Percentiles rank a stretch among this genome's conserved stretches.
phyloP scores from a whole-genome alignment of 2,797 vertebrate species.

The Neostethus bicornis region DNA sequence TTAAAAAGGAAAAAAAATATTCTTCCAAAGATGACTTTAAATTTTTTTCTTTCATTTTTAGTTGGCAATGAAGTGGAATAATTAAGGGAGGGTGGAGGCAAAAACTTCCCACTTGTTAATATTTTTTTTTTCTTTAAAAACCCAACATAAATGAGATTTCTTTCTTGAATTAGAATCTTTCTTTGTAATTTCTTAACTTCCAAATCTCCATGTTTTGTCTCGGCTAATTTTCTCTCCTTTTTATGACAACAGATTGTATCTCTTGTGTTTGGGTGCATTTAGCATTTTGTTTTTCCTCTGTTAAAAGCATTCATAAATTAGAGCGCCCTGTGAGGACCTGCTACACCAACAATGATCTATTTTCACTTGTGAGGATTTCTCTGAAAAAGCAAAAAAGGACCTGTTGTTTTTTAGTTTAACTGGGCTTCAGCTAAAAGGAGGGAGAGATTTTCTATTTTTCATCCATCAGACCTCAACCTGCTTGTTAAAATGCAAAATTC shows the following conservation, averaged over 20 bases:
- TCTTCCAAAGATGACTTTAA: slow-evolving; percentile 84
- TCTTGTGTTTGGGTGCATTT: slow-evolving; percentile 81
- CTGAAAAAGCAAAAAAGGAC: slow-evolving; percentile 72
- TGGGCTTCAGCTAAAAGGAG: slow-evolving; percentile 56
- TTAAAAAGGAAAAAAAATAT: slow-evolving; percentile 74
- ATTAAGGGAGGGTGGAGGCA: slow-evolving; percentile 57
- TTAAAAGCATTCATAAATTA: slow-evolving; percentile 63
- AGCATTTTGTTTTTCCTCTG: slow-evolving; percentile 73
- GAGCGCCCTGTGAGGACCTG: slow-evolving; percentile 67
- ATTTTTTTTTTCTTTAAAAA: slow-evolving; percentile 49
- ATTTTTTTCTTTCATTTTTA: slow-evolving; percentile 73
- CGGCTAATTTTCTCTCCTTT: slow-evolving; percentile 56
- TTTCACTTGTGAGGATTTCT: slow-evolving; percentile 72
- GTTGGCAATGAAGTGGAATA: slow-evolving; percentile 67
- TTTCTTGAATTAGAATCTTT: slow-evolving; percentile 61
- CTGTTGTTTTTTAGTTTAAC: slow-evolving; percentile 74
- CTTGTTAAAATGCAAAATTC: too few species aligned
- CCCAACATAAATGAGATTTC: slow-evolving; percentile 64
- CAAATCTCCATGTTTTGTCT: slow-evolving; percentile 63
- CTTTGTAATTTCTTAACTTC: slow-evolving; percentile 66
- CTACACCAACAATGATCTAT: slow-evolving; percentile 62
- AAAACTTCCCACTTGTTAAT: slow-evolving; percentile 38
- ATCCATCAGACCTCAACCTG: slow-evolving; percentile 9
- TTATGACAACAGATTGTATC: slow-evolving; percentile 85
- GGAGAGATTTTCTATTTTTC: slow-evolving; percentile 20